Conservation (phyloP, 2,888 invertebrate genomes). For the Monochamus alternatus region DNA sequence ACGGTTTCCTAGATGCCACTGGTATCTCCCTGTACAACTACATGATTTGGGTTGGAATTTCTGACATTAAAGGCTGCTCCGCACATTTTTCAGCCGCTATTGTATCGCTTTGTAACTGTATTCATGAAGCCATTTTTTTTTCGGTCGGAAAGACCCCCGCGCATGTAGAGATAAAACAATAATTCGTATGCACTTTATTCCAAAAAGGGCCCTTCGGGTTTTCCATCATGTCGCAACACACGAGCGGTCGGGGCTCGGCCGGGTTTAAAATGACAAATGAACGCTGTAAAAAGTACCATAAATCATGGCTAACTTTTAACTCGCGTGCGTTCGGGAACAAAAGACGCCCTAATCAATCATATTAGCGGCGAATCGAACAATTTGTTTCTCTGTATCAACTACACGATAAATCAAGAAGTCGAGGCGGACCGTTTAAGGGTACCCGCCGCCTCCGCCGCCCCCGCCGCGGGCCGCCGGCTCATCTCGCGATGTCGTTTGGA, state of each 20-base stretch:
- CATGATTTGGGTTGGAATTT: too few species aligned
- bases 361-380: slow-evolving; percentile 62
- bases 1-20: too few species aligned
- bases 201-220: slow-evolving; percentile 39
- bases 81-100: too few species aligned
- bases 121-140: too few species aligned
- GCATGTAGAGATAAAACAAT: slow-evolving; percentile 8
- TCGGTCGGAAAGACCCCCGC: too few species aligned
- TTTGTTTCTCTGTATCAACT: slow-evolving; percentile 61
- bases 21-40: too few species aligned
- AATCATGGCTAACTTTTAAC: slow-evolving; percentile 62
- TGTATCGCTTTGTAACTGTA: too few species aligned
- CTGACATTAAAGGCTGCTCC: too few species aligned
- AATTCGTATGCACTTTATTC: slow-evolving; percentile 27
- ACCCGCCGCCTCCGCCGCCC: neutral
- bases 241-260: slow-evolving; percentile 34
- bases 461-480: slow-evolving; percentile 27
- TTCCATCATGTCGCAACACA: slow-evolving; percentile 14
- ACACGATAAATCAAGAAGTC: slow-evolving; percentile 57
- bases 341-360: slow-evolving; percentile 63
- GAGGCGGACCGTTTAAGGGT: slow-evolving; percentile 23
- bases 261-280: slow-evolving; percentile 63
- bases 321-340: slow-evolving; percentile 58
- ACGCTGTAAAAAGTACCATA: slow-evolving; percentile 58
- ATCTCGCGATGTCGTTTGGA: slow-evolving; percentile 24